These are phyloP conservation scores for Ammodytes marinus DNA, from an alignment of 2,113 vertebrate species.

Conservation along the genomic window DNA sequence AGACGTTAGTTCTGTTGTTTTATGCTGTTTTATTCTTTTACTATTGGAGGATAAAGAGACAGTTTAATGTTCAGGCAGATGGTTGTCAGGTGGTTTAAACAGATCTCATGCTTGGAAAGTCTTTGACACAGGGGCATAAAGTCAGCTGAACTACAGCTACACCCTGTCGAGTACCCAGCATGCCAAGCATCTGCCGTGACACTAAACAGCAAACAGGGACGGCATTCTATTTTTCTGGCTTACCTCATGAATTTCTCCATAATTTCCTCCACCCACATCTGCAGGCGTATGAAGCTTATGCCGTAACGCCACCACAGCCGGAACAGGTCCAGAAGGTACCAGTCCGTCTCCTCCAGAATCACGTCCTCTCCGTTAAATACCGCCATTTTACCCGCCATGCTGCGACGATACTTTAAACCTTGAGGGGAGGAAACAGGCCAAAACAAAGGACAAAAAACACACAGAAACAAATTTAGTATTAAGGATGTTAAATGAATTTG, in stretches of 20 bases:
- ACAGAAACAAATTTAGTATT: neutral
- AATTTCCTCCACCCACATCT: slow-evolving; percentile 99
- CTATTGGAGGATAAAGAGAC: neutral
- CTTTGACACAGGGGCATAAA: slow-evolving; percentile 2
- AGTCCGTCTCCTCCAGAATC: slow-evolving; percentile 96
- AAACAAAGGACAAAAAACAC: slow-evolving; percentile 18
- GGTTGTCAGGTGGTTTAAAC: neutral
- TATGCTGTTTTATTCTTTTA: neutral
- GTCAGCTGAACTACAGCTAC: slow-evolving; percentile 6
- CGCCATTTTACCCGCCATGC: slow-evolving; percentile 92
- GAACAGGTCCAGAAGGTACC: slow-evolving; percentile 97
- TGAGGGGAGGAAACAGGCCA: neutral
- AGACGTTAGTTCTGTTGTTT: neutral
- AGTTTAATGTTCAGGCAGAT: neutral
- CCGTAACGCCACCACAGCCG: slow-evolving; percentile 99
- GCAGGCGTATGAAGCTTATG: slow-evolving; percentile 97
- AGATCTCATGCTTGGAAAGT: slow-evolving; percentile 11
- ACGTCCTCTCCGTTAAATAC: slow-evolving; percentile 93
- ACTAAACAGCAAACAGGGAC: slow-evolving; percentile 7
- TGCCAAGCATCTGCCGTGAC: slow-evolving; percentile 4
- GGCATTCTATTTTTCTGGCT: slow-evolving; percentile 27
- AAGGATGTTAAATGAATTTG: neutral
- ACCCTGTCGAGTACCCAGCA: slow-evolving; percentile 1
- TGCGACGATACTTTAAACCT: slow-evolving; percentile 94
- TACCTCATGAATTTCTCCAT: slow-evolving; percentile 99